These are phyloP conservation scores for Podilymbus podiceps DNA, from an alignment of 2,113 vertebrate genomes.

Conservation along the genomic window DNA sequence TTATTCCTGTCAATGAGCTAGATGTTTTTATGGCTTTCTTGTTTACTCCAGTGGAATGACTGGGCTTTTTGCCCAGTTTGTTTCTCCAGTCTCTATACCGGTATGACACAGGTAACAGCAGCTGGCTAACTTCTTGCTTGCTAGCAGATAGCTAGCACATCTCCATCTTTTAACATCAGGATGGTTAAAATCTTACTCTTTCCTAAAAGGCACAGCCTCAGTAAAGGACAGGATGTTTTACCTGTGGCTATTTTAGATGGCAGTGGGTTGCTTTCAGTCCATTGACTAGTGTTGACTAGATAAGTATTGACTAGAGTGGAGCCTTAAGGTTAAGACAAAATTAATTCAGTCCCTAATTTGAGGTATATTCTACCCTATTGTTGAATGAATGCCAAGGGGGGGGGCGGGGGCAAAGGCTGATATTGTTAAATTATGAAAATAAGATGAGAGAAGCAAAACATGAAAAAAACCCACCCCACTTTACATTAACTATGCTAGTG, in stretches of 20 bases:
- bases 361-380: background rate
- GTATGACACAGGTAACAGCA: background rate
- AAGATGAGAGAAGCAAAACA: background rate
- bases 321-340: background rate
- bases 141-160: background rate
- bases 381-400: background rate
- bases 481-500: background rate
- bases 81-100: background rate
- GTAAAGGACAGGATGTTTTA: no score
- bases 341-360: background rate
- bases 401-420: no score
- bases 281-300: background rate
- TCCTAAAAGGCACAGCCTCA: background rate
- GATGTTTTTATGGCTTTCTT: background rate
- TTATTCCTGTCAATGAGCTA: background rate
- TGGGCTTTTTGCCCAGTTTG: background rate
- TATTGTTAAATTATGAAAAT: background rate
- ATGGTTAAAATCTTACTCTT: background rate
- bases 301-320: background rate
- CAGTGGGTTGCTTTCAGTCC: background rate
- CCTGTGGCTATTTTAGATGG: background rate
- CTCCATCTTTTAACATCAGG: background rate
- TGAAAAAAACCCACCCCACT: background rate
- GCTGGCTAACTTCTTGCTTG: background rate
- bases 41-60: background rate